Evolutionary conservation across 2,888 invertebrate genomes (phyloP), one percentile per base, ranked within the genome.

Genomic region (Griposia aprilina): DNA sequence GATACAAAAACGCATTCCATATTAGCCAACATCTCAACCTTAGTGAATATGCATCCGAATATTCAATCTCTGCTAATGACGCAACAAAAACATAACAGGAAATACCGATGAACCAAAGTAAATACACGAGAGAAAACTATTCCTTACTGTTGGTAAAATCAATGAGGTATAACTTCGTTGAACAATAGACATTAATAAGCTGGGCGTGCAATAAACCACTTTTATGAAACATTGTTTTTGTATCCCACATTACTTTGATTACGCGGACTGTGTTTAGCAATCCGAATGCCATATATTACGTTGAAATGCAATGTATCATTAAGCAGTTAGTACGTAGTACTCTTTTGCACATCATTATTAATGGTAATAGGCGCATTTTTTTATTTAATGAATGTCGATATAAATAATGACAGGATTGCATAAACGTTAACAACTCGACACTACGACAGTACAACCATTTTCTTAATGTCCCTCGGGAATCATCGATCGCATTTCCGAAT

Each of bases 141-240:
- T 75, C 48, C 74, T 79, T 77, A 65, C 41, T 57, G 76, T 74
- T 84, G 74, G 76, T 80, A 68, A 88, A 80, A 87, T 84, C 81
- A 89, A 87, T 82, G 75, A 84, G 78, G 73, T 74, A 73, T 79
- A 82, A 79, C 86, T 78, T 80, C n/a, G 41, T 41, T 65, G 70
- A 85, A 89, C 88, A 88, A 80, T 88, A 88, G 74, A 68, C 79
- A 89, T 88, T 87, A 89, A 81, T 85, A 85, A 77, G 65, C 80
- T 57, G 36, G 60, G 41, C 69, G 60, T 74, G 67, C 68, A 76
- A 88, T 87, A 85, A 85, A 89, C 85, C 45, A 79, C 63, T 77
- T 74, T 78, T 82, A 85, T 75, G 81, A 84, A 86, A 78, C 86
- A 78, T 74, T 86, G 83, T 82, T 86, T 84, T 86, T 86, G 48